Percentiles rank a stretch among this genome's conserved stretches.
These are phyloP conservation scores for Gobius niger DNA, from an alignment of 2,113 vertebrate genomes.

Conservation along the genomic window DNA sequence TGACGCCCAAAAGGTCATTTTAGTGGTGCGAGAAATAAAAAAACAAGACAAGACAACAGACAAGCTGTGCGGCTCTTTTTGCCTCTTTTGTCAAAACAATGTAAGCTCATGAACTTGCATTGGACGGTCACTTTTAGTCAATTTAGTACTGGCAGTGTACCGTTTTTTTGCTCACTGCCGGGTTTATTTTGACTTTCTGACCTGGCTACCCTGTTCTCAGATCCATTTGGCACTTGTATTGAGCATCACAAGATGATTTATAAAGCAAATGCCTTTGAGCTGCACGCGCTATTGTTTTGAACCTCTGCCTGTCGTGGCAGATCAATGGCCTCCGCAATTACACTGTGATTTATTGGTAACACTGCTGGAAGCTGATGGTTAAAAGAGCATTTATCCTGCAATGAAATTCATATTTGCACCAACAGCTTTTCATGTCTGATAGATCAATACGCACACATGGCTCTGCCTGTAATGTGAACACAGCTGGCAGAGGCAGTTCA, in stretches of 20 bases:
- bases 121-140: no score
- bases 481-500: constrained; percentile 47
- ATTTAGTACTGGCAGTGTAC: not conserved
- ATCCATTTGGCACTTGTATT: not conserved
- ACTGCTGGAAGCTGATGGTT: constrained; percentile 40
- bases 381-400: constrained; percentile 27
- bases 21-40: no score
- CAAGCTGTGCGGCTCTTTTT: no score
- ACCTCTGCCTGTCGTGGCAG: constrained; percentile 11
- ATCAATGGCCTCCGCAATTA: constrained; percentile 27
- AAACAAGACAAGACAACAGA: no score
- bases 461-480: constrained; percentile 29
- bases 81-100: no score
- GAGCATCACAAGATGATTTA: constrained; percentile 21
- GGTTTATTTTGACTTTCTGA: not conserved
- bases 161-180: not conserved
- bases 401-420: constrained; percentile 23
- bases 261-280: constrained; percentile 3
- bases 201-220: not conserved
- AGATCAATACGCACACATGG: constrained; percentile 40
- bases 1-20: no score
- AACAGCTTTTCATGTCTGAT: constrained; percentile 15
- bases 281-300: constrained; percentile 16
- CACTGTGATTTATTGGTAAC: constrained; percentile 20
- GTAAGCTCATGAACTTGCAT: no score